Evolutionary conservation across 2,797 vertebrate species (phyloP).

Genomic region (Leptodactylus fallax): DNA sequence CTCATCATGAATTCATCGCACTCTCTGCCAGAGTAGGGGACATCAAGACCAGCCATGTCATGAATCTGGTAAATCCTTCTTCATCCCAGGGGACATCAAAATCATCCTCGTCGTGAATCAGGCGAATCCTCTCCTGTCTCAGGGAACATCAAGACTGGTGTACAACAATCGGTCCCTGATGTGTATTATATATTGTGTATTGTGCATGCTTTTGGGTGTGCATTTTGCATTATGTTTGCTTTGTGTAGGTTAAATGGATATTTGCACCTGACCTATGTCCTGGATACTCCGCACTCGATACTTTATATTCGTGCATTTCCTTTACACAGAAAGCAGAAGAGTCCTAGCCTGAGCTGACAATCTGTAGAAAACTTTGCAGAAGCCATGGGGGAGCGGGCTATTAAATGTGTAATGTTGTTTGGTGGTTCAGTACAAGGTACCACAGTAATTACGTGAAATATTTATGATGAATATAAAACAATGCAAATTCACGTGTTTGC

Average conservation of each 20-base stretch:
- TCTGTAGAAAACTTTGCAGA: constrained; percentile 73
- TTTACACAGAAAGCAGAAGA: neutral
- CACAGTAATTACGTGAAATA: constrained; percentile 85
- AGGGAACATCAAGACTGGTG: too few relatives aligned
- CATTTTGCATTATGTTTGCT: neutral
- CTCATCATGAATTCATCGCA: too few relatives aligned
- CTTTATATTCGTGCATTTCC: neutral
- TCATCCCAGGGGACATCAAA: too few relatives aligned
- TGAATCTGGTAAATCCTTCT: too few relatives aligned
- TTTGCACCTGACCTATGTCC: neutral
- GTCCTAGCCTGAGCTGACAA: neutral
- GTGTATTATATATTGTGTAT: too few relatives aligned
- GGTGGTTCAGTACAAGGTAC: constrained; percentile 81
- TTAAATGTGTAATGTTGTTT: constrained; percentile 85
- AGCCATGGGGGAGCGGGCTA: constrained; percentile 77
- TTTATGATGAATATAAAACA: constrained; percentile 86
- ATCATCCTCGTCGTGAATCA: too few relatives aligned
- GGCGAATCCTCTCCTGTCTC: too few relatives aligned
- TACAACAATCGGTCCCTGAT: too few relatives aligned
- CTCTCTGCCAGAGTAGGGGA: too few relatives aligned
- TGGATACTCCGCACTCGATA: neutral
- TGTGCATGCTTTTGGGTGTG: neutral
- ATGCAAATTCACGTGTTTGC: constrained; percentile 84
- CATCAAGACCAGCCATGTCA: too few relatives aligned
- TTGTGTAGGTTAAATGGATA: neutral